Evolutionary conservation across 2,888 invertebrate genomes (phyloP), one percentile per base, ranked within the genome.

Genomic region (Trichogramma dendrolimi): DNA sequence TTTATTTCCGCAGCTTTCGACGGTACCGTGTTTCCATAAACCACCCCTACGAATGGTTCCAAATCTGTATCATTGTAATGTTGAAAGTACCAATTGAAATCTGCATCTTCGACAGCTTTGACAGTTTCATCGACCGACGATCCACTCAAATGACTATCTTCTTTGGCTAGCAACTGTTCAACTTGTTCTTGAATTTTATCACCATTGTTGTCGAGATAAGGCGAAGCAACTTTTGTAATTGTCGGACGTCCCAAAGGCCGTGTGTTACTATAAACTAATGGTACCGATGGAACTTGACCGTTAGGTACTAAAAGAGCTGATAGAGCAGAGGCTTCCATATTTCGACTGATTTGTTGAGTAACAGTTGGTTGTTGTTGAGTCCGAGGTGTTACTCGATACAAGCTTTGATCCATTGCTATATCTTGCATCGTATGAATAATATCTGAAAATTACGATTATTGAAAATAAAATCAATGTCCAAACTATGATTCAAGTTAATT

Each of bases 1-100:
- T 27, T 27, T 27, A 27, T 27, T 27, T 27, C 27, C 27, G 27
- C 27, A 27, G 27, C 27, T 27, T 27, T 42, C 40, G 38, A 7
- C 11, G 27, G 27, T 27, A 27, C 2, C 27, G 27, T 27, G 27
- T 27, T 44, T 6, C 62, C 71, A 40, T 77, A 74, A 56, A 67
- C 69, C 10, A 71, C 67, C 38, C 79, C 81, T n/a, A 82, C 72
- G 64, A 77, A 84, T 7, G 84, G 83, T 66, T 83, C 82, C 55
- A 82, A 69, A 67, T 82, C 80, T 4, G 83, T 85, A 71, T 86
- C 87, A 75, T 91, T 90, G 74, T 93, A 93, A 77, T 91, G 92
- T 68, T 88, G 88, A 76, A 90, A 93, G 78, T 94, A 94, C 94
- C 94, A 94, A 70, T 87, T 88, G 80, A 87, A 88, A 55, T 84